phyloP scores from a whole-genome alignment of 2,888 invertebrate species.

The Coelopa pilipes region DNA sequence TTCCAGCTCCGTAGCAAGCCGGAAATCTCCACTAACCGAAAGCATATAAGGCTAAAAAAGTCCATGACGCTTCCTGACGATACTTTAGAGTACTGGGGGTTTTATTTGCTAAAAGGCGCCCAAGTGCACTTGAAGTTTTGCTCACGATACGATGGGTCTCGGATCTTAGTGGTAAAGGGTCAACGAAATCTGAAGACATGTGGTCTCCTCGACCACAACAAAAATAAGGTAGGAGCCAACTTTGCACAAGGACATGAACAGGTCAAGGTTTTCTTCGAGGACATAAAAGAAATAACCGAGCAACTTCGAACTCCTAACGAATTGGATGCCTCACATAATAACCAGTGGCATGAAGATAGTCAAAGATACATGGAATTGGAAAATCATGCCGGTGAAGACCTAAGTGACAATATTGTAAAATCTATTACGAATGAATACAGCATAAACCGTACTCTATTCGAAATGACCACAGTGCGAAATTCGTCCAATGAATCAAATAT shows the following conservation, averaged over 20 bases:
- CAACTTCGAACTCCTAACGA: constrained; percentile 45
- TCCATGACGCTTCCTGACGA: constrained; percentile 86
- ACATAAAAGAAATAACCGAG: constrained; percentile 68
- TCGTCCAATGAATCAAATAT: no score
- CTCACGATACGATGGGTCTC: constrained; percentile 81
- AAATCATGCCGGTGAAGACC: constrained; percentile 62
- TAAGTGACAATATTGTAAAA: constrained; percentile 51
- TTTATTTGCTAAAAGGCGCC: constrained; percentile 83
- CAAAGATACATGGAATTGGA: constrained; percentile 54
- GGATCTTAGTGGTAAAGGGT: constrained; percentile 84
- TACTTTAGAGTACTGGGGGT: constrained; percentile 89
- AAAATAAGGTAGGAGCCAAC: constrained; percentile 73
- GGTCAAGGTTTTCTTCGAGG: constrained; percentile 72
- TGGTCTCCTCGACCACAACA: constrained; percentile 78
- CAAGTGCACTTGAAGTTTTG: constrained; percentile 82
- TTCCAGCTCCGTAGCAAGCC: constrained; percentile 79
- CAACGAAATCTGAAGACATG: constrained; percentile 82
- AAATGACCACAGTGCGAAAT: no score
- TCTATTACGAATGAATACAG: background rate
- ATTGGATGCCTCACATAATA: constrained; percentile 1
- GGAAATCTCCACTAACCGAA: constrained; percentile 75
- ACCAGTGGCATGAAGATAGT: constrained; percentile 3
- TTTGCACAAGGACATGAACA: constrained; percentile 65
- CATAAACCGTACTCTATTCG: no score
- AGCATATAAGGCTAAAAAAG: constrained; percentile 82